Base-by-base conservation (phyloP, 2,113 vertebrate genomes). In the Emberiza fucata region DNA sequence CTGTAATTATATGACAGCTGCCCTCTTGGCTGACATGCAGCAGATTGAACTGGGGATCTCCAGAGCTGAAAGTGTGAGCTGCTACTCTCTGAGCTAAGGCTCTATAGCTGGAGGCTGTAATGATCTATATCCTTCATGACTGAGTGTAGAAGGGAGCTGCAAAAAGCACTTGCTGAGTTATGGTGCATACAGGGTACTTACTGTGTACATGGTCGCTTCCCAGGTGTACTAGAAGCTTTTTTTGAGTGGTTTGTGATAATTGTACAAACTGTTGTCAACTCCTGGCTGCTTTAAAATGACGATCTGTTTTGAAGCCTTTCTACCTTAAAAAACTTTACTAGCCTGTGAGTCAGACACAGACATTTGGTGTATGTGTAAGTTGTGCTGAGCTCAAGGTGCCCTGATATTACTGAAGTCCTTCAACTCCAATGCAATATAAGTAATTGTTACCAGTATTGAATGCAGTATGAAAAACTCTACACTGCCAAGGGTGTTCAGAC, bases 1-100 rank as follows among this genome's bases (percentile, higher is more conserved):
- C 93, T 95, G 95, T 95, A 96, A 95, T 97, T 97, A 89, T 91
- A 87, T 96, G 95, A 97, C 95, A 96, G 95, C 96, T 97, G 96
- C 96, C 96, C 96, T 94, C 96, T 97, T 92, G 91, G 96, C 91
- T 97, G 95, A 96, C 96, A 91, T 89, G 92, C 94, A 94, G 91
- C 96, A 96, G 96, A 96, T 97, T 97, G 92, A 96, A 95, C 96
- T 94, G 92, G 96, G 94, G 94, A 96, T 95, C 95, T 97, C 96
- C 96, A 87, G 89, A 95, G 95, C 96, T 97, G 68, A 87, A 97
- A 94, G 94, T 91, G 94, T 96, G 95, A 97, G 96, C 83, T 96
- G 91, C 86, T 95, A 95, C 92, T 91, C 91, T 75, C 80, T 84
- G 91, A 95, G 93, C 94, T 95, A 65, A 94, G 95, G 89, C 94